These are phyloP conservation scores for Octodon degus DNA, from an alignment of 2,113 vertebrate genomes.

Conservation along the genomic window DNA sequence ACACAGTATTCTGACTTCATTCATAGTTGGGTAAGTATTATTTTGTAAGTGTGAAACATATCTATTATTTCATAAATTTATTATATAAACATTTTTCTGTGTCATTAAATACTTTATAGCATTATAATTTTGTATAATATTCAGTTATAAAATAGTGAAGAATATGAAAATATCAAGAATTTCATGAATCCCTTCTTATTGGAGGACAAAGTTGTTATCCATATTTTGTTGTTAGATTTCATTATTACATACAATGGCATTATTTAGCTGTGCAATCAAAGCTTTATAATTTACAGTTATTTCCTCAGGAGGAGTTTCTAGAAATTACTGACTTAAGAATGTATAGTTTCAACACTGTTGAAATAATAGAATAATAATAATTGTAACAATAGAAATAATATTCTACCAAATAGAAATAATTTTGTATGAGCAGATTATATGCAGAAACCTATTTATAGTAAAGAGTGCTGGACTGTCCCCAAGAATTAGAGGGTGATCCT, in stretches of 20 bases:
- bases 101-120: not conserved
- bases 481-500: not conserved
- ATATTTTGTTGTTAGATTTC: slow-evolving; percentile 36
- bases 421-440: not conserved
- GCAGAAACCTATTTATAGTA: slow-evolving; percentile 9
- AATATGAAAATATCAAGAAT: not conserved
- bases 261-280: slow-evolving; percentile 7
- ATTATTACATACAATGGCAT: not conserved
- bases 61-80: not conserved
- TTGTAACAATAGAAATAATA: too few species aligned
- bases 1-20: not conserved
- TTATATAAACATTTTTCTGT: slow-evolving; percentile 13
- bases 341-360: not conserved
- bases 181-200: not conserved
- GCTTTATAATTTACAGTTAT: slow-evolving; percentile 16
- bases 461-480: not conserved
- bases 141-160: slow-evolving; percentile 30
- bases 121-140: not conserved
- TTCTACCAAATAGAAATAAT: not conserved
- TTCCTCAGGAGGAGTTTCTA: slow-evolving; percentile 48
- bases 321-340: slow-evolving; percentile 29
- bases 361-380: not conserved
- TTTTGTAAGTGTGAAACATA: not conserved
- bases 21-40: not conserved
- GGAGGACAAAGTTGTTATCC: slow-evolving; percentile 3